phyloP scores from a whole-genome alignment of 2,797 vertebrate genomes.

The Neopelma chrysocephalum region DNA sequence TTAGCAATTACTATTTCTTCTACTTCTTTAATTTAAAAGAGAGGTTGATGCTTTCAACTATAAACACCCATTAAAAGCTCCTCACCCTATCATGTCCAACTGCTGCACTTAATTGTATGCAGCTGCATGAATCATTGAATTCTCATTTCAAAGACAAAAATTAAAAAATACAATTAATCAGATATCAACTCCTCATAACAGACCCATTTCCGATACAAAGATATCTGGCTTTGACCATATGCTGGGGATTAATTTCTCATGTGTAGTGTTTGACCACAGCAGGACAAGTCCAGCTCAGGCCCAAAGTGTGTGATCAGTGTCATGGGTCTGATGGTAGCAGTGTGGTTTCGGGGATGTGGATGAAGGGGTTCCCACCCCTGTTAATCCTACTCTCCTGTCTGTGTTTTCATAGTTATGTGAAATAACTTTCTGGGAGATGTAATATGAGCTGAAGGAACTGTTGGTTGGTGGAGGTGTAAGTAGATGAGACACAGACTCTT shows the following conservation, averaged over 20 bases:
- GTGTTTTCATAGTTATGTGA: background rate
- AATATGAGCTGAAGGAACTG: background rate
- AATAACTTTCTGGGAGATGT: background rate
- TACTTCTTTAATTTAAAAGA: slow-evolving; percentile 72
- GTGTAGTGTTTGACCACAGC: background rate
- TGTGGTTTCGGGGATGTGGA: background rate
- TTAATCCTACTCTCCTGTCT: background rate
- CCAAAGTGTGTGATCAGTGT: background rate
- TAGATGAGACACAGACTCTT: background rate
- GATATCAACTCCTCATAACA: slow-evolving; percentile 52
- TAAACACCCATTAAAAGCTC: slow-evolving; percentile 79
- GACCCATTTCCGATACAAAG: slow-evolving; percentile 11
- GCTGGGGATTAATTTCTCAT: background rate
- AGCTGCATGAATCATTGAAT: slow-evolving; percentile 70
- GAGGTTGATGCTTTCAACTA: slow-evolving; percentile 69
- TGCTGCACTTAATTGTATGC: slow-evolving; percentile 74
- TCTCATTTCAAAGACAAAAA: slow-evolving; percentile 71
- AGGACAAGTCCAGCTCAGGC: background rate
- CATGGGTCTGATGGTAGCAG: background rate
- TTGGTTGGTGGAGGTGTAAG: background rate
- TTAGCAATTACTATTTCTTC: slow-evolving; percentile 69
- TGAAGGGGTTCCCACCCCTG: background rate
- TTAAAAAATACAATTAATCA: slow-evolving; percentile 65
- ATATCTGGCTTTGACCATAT: background rate
- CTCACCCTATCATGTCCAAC: slow-evolving; percentile 67